These are phyloP conservation scores for Sebastes taczanowskii DNA, from an alignment of 2,797 vertebrate genomes.

Conservation along the genomic window DNA sequence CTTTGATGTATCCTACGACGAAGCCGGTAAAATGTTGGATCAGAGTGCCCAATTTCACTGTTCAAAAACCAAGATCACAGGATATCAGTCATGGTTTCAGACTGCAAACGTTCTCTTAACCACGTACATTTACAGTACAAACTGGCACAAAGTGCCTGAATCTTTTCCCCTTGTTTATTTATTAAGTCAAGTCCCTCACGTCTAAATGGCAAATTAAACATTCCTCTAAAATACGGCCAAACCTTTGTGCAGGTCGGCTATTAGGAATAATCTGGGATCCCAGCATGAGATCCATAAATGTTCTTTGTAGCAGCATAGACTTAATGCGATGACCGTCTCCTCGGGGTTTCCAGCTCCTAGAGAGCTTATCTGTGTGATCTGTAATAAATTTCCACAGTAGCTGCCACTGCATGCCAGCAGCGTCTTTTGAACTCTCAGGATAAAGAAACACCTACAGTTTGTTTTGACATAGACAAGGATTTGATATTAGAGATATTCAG, in stretches of 20 bases:
- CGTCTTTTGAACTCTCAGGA: background rate
- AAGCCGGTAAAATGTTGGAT: slow-evolving; percentile 11
- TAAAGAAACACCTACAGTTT: background rate
- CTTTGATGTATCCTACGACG: slow-evolving; percentile 39
- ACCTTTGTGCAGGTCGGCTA: background rate
- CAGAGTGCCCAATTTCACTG: slow-evolving; percentile 8
- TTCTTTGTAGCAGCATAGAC: background rate
- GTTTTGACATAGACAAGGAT: background rate
- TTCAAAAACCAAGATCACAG: background rate
- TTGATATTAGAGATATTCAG: background rate
- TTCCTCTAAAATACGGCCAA: background rate
- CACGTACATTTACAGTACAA: background rate
- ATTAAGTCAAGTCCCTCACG: background rate
- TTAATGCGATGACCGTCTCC: background rate
- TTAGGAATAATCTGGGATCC: background rate
- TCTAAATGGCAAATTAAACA: background rate
- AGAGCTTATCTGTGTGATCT: background rate
- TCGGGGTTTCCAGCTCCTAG: background rate
- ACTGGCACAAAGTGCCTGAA: background rate
- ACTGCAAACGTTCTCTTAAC: background rate
- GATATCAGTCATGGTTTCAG: background rate
- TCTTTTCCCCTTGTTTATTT: background rate
- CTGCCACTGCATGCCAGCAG: background rate
- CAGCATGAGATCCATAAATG: background rate
- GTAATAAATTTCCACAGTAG: background rate